A percentile compares a stretch with the other conserved stretches of the same genome.
Conservation (phyloP, 53 echinoderm and acorn worm genomes). For the Paracentrotus lividus region DNA sequence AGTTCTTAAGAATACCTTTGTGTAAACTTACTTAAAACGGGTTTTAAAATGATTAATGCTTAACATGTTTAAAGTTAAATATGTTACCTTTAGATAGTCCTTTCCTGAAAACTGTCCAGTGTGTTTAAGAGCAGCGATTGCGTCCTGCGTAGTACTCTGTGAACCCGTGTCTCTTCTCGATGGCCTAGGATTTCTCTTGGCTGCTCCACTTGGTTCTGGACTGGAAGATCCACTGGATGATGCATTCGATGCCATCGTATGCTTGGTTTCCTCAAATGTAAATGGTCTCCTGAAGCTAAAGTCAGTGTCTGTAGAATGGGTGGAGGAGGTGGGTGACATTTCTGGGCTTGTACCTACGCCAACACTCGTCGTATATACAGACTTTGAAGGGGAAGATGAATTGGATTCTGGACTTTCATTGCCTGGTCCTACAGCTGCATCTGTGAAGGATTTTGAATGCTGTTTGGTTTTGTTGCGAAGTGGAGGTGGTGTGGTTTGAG, state of each 20-base stretch:
- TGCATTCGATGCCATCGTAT: conserved; percentile 74
- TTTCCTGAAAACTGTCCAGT: conserved; percentile 36
- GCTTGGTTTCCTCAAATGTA: conserved; percentile 56
- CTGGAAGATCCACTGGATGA: conserved; percentile 87
- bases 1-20: too few species aligned
- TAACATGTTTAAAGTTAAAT: not conserved
- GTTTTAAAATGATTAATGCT: too few species aligned
- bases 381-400: conserved; percentile 63
- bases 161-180: conserved; percentile 48
- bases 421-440: conserved; percentile 78
- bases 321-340: conserved; percentile 88
- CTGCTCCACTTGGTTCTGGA: conserved; percentile 71
- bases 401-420: conserved; percentile 74
- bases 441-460: conserved; percentile 68
- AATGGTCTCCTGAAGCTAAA: conserved; percentile 70
- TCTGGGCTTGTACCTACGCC: conserved; percentile 94
- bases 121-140: conserved; percentile 13
- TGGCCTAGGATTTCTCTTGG: conserved; percentile 48
- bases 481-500: conserved; percentile 66
- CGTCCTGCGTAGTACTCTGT: conserved; percentile 42
- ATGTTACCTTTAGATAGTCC: conserved; percentile 61
- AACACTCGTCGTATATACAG: conserved; percentile 78
- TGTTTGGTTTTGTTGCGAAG: not conserved
- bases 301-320: conserved; percentile 85
- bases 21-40: too few species aligned